Conservation (phyloP, 2,113 vertebrate species). For the Phalacrocorax brasilianus region DNA sequence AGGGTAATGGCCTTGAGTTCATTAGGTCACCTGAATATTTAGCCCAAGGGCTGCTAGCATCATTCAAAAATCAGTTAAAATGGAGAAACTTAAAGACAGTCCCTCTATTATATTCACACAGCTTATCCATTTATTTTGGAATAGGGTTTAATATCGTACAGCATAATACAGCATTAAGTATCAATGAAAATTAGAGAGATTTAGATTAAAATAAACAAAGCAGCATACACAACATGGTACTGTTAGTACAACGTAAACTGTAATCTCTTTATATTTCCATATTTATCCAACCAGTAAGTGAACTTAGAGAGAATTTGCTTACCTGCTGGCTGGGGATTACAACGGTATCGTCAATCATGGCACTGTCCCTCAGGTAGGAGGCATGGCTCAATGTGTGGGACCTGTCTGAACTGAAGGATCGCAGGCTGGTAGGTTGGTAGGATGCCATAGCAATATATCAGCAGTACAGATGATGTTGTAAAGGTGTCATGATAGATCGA, state of each 20-base stretch:
- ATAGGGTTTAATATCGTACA: neutral
- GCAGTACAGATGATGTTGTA: conserved; percentile 64
- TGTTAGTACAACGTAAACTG: neutral
- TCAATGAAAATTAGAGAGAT: neutral
- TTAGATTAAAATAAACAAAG: neutral
- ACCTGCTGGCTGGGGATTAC: conserved; percentile 88
- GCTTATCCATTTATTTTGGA: neutral
- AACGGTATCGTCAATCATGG: conserved; percentile 87
- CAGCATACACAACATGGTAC: accelerated
- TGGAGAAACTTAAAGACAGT: neutral
- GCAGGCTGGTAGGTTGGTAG: conserved; percentile 80
- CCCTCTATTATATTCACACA: neutral
- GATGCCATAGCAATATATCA: conserved; percentile 69
- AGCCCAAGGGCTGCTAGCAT: neutral
- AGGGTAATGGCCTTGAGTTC: neutral
- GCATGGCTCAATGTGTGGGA: conserved; percentile 90
- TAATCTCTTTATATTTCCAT: neutral
- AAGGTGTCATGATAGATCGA: conserved; percentile 66
- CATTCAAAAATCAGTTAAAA: neutral
- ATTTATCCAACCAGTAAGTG: neutral
- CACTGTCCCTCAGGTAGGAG: conserved; percentile 87
- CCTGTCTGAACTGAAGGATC: conserved; percentile 92
- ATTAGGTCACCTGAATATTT: neutral
- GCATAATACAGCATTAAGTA: neutral
- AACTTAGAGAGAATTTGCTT: neutral